Evolutionary conservation across 1,140 invertebrate species (phyloP), one percentile per base, ranked within the genome.

Genomic region (Aphaenogaster floridana): DNA sequence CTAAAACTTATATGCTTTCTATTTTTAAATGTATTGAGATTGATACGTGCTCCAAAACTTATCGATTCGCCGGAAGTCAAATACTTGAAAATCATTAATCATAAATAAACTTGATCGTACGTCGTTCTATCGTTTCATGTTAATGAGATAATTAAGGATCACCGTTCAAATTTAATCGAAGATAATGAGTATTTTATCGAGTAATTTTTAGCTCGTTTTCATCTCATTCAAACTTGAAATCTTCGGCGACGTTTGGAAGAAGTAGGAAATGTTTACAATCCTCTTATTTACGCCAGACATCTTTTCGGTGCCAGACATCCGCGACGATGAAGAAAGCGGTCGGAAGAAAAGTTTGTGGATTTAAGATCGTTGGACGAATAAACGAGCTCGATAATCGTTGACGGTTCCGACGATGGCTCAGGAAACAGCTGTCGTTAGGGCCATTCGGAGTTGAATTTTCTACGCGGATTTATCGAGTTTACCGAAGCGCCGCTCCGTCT

Each of bases 361-460:
- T 87, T 69, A 80, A 90, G 85, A 77, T 74, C 72, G 74, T 64
- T 68, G 77, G 28, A 57, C 39, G 84, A 87, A 69, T 54, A 77
- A 90, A 89, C 89, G 88, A 87, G 86, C 77, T 54, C 78, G 88
- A 90, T 88, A 77, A 85, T 81, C 86, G 80, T 66, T 76, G 66
- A 88, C 76, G 74, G 28, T 87, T 59, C 57, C 34, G 61, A 63
- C 64, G 77, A 54, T 61, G 69, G 48, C 48, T 66, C 76, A 81
- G 86, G 89, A 90, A 90, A 68, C 89, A 80, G 69, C 89, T 90
- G 89, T 90, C 89, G 80, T 90, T 89, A 64, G 15, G 36, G 57
- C 57, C 86, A 76, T 86, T 88, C 52, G 66, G 34, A 54, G 72
- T 71, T 77, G 86, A 69, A 90, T 90, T 80, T 79, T 72, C 83